phyloP scores from a whole-genome alignment of 2,797 vertebrate genomes.

The Cottoperca gobio region DNA sequence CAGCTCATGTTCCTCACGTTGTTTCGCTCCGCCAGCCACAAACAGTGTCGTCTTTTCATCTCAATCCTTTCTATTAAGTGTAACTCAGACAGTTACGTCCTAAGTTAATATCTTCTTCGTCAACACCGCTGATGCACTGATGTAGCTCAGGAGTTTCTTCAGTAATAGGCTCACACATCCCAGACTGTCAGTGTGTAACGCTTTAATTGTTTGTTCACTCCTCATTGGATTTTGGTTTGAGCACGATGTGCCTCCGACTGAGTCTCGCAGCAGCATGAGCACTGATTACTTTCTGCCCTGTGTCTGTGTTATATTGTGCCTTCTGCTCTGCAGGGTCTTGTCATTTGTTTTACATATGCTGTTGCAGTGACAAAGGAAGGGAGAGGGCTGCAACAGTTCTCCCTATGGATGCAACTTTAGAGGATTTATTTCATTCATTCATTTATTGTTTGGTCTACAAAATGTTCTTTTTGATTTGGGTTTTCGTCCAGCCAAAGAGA shows the following conservation, averaged over 20 bases:
- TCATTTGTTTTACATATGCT: background rate
- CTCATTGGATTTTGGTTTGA: slow-evolving; percentile 42
- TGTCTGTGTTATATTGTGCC: slow-evolving; percentile 1
- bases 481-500: background rate
- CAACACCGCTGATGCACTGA: slow-evolving; percentile 23
- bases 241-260: slow-evolving; percentile 21
- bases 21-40: slow-evolving; percentile 2
- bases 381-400: background rate
- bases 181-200: slow-evolving; percentile 43
- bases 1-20: slow-evolving; percentile 1
- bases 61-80: background rate
- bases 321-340: slow-evolving; percentile 1
- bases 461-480: too few species aligned
- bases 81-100: slow-evolving; percentile 13
- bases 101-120: slow-evolving; percentile 31
- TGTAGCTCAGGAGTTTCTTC: slow-evolving; percentile 17
- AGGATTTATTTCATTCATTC: too few species aligned
- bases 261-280: slow-evolving; percentile 17
- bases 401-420: too few species aligned
- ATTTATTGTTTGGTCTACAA: too few species aligned
- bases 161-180: slow-evolving; percentile 62
- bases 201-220: slow-evolving; percentile 55
- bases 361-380: background rate
- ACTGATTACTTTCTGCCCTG: slow-evolving; percentile 5
- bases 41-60: background rate